Conservation (phyloP, 2,797 vertebrate species). For the Pelodytes ibericus region DNA sequence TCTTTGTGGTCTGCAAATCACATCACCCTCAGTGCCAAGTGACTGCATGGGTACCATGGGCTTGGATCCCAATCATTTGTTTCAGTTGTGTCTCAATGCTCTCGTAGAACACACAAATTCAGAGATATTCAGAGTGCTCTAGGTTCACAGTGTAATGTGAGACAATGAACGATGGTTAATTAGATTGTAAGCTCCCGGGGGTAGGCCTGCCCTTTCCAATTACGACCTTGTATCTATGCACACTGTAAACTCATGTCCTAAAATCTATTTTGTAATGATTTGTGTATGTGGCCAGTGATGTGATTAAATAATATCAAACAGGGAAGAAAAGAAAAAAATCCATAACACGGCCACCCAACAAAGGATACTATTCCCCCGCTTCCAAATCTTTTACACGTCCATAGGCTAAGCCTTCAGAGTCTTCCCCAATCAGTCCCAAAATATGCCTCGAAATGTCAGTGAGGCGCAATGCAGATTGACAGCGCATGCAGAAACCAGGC, state of each 20-base stretch:
- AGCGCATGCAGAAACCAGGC: slow-evolving; percentile 76
- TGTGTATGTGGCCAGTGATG: background rate
- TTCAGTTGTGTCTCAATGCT: too few species aligned
- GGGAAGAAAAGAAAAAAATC: background rate
- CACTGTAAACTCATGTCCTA: slow-evolving; percentile 11
- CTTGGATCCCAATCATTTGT: too few species aligned
- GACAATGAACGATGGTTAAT: slow-evolving; percentile 1
- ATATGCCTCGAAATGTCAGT: slow-evolving; percentile 83
- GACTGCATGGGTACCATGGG: too few species aligned
- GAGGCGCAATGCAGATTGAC: slow-evolving; percentile 80
- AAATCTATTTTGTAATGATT: slow-evolving; percentile 39
- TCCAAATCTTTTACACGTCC: background rate
- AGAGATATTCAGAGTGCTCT: background rate
- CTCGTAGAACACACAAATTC: too few species aligned
- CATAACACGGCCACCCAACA: background rate
- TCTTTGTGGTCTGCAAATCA: too few species aligned
- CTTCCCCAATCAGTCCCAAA: slow-evolving; percentile 73
- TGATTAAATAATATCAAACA: slow-evolving; percentile 2
- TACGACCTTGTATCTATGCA: slow-evolving; percentile 4
- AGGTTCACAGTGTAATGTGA: background rate
- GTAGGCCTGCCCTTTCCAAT: slow-evolving; percentile 23
- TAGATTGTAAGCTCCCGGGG: background rate
- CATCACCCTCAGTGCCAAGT: too few species aligned
- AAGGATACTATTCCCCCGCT: background rate
- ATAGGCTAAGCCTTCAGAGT: slow-evolving; percentile 5